Evolutionary conservation across 2,888 invertebrate species (phyloP), one percentile per base, ranked within the genome.

Genomic region (Drosophila anceps): DNA sequence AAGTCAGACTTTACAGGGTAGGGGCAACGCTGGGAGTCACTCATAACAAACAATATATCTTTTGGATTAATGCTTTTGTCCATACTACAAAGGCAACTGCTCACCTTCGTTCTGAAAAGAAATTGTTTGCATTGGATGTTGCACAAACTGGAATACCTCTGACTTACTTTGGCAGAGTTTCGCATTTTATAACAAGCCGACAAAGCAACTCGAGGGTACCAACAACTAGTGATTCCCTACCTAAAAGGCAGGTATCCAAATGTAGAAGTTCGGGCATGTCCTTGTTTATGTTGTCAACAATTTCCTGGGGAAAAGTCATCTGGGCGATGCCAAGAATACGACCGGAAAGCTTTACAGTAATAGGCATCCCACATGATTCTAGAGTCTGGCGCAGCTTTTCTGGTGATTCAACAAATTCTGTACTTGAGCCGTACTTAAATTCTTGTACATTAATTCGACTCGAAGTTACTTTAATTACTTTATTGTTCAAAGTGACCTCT

Each of bases 381-480:
- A 92, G 55, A 7, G 69, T 73, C 3, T 67, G 33, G 0, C 71
- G 81, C 15, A 92, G 67, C 0, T 69, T 72, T 0, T 79, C 68
- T 2, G 91, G 88, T 6, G 71, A 51, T 1, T 76, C 67, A 0
- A 39, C 18, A 46, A 92, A 90, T 35, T 89, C 84, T 37, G 65
- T 72, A n/a, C 87, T 81, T 6, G 81, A 67, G 4, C 84, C 84
- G 0, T 79, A 41, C 27, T 82, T 82, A 18, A 92, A 92, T 9
- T 91, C 92, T 1, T 63, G 61, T 1, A 86, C 78, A 76, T 91
- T 90, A 4, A 91, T 90, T 9, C 85, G 89, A 64, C 85, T 90
- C 4, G 78, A 71, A 15, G 86, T 84, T 24, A 92, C 82, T 0
- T 58, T 51, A 0, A 92, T 57, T 1, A 63, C 31, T 1, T 64